Evolutionary conservation across 2,797 vertebrate species (phyloP), one percentile per base, ranked within the genome.

Genomic region (Zalophus californianus): DNA sequence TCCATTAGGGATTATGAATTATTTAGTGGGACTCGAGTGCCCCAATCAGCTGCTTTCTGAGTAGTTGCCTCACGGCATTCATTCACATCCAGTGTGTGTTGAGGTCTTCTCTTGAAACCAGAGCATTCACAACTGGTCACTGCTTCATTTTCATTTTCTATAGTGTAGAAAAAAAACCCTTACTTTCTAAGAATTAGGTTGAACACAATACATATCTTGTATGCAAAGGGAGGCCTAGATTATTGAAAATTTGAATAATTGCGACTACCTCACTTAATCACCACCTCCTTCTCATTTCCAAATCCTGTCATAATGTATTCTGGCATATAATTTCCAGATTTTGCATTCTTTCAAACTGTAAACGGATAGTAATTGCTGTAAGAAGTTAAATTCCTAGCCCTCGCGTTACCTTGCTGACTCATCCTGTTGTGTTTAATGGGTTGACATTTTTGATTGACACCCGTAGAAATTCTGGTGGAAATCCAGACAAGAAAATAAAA

Each of bases 1-100:
- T 98, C 99, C 98, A 98, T 99, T 99, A 99, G 97, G 68, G 92
- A 96, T 96, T 79, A 93, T 99, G 97, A 99, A 99, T 99, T 99
- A 99, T 99, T 99, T 99, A 99, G 97, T 97, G 96, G 96, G 92
- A 98, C 97, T 38, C 11, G 20, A 98, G 96, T 96, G 89, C 18
- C 90, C 97, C 97, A 97, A 97, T 98, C 97, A 97, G 4, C 92
- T 95, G 1, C 93, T 93, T 96, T 96, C 93, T 78, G 70, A 97
- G 93, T 91, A 58, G 54, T 82, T 52, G 68, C 95, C 94, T 97
- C 97, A 90, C 86, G 64, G 80, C 32, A 3, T 95, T 91, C 93
- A 97, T 98, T 98, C 95, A 95, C 38, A 82, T 89, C 90, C 89
- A 52, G 11, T 78, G 68, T 0, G 0, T 32, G 32, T 27, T 29